These are phyloP conservation scores for Tridacna gigas DNA, from an alignment of 2,888 invertebrate genomes.

Conservation along the genomic window DNA sequence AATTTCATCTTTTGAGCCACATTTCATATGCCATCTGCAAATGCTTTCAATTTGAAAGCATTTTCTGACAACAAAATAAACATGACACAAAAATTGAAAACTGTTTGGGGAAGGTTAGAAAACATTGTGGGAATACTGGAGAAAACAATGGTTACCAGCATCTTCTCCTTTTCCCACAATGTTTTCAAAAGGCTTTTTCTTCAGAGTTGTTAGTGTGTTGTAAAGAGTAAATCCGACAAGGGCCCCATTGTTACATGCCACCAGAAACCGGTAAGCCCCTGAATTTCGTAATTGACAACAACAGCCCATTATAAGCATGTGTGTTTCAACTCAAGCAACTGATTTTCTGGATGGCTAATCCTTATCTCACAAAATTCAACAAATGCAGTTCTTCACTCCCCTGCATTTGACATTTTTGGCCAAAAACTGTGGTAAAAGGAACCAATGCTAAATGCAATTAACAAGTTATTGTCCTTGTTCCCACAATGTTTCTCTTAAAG, in stretches of 20 bases:
- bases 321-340: neutral
- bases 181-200: neutral
- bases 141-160: neutral
- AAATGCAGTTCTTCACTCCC: too few relatives aligned
- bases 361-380: too few relatives aligned
- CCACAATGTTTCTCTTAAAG: too few relatives aligned
- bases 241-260: neutral
- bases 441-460: too few relatives aligned
- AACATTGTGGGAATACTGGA: neutral
- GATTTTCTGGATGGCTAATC: neutral
- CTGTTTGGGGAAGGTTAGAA: neutral
- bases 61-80: too few relatives aligned
- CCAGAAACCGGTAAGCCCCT: neutral
- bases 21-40: neutral
- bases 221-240: neutral
- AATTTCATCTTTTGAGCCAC: neutral
- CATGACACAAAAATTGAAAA: neutral
- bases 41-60: too few relatives aligned
- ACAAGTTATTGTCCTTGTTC: too few relatives aligned
- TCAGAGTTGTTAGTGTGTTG: neutral
- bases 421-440: too few relatives aligned
- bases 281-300: constrained; percentile 3
- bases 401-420: too few relatives aligned
- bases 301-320: constrained; percentile 7
- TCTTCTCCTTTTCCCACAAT: neutral